Evolutionary conservation across 2,113 vertebrate species (phyloP), one percentile per base, ranked within the genome.

Genomic region (Cheilinus undulatus): DNA sequence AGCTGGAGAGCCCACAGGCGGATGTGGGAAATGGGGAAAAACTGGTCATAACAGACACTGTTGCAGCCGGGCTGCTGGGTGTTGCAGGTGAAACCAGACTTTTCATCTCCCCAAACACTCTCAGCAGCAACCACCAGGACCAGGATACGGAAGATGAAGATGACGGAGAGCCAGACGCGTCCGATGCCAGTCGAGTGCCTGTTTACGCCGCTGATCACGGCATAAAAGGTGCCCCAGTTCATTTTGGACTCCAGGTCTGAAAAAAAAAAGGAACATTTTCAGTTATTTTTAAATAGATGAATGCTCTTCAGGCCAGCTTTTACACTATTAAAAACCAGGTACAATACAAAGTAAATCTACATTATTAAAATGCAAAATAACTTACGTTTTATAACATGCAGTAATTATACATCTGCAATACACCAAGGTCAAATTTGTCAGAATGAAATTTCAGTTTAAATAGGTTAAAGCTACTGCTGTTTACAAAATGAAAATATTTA

Each of bases 1-100:
- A 99, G 95, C 83, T 99, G 98, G 59, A 99, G 94, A 0, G 97
- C 95, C 98, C 98, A 99, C 66, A 99, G 94, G 2, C 98, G 96
- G 79, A 99, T 96, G 50, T 99, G 98, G 1, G 98, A 99, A 83
- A 99, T 96, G 84, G 98, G 98, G 87, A 99, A 99, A 83, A 97
- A 99, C 86, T 98, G 96, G 85, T 99, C 98, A 0, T 98, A 99
- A 88, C 98, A 99, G 72, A 99, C 98, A 0, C 97, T 99, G 93
- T 98, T 96, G 91, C 98, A 99, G 78, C 98, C 98, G 0, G 98
- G 98, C 91, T 99, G 97, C 84, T 97, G 96, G n/a, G 98, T 99
- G 89, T 99, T 99, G 92, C 98, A 99, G 85, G 93, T 96, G 88
- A 99, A 99, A 53, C 95, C 93, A 0, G 97, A 93, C 85, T 98